Conservation (phyloP, 2,888 invertebrate genomes). For the Margaritifera margaritifera region DNA sequence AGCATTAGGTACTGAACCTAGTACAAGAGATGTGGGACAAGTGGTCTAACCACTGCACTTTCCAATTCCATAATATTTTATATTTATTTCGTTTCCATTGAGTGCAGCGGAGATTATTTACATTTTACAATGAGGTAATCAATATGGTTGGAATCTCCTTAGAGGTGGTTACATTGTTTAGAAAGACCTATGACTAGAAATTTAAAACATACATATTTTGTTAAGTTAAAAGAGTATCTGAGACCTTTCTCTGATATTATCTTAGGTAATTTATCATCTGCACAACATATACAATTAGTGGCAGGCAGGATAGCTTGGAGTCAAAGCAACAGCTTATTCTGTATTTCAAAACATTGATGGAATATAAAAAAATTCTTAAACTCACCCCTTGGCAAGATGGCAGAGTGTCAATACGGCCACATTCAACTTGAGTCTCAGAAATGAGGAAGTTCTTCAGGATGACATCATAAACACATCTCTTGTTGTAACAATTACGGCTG, state of each 20-base stretch:
- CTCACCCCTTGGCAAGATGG: conserved; percentile 44
- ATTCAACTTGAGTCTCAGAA: conserved; percentile 43
- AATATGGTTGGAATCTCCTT: too few relatives aligned
- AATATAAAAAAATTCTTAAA: conserved; percentile 1
- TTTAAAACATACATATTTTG: too few relatives aligned
- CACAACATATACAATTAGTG: too few relatives aligned
- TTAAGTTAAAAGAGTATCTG: too few relatives aligned
- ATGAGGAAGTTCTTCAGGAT: conserved; percentile 33
- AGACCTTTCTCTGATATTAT: too few relatives aligned
- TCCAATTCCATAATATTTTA: not conserved
- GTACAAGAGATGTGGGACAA: not conserved
- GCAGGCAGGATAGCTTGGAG: too few relatives aligned
- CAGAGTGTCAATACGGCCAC: conserved; percentile 36
- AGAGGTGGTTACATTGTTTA: too few relatives aligned
- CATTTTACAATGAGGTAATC: too few relatives aligned
- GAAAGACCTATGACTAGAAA: too few relatives aligned
- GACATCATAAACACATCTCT: conserved; percentile 42
- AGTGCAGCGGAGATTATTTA: too few relatives aligned
- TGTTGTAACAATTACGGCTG: conserved; percentile 44
- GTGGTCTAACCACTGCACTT: not conserved
- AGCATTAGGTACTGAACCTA: too few relatives aligned
- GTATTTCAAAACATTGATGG: not conserved
- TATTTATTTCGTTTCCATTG: not conserved
- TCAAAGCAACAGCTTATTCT: not conserved
- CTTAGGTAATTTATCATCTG: too few relatives aligned